Evolutionary conservation across 2,113 vertebrate species (phyloP).

Genomic region (Falcunculus frontatus): DNA sequence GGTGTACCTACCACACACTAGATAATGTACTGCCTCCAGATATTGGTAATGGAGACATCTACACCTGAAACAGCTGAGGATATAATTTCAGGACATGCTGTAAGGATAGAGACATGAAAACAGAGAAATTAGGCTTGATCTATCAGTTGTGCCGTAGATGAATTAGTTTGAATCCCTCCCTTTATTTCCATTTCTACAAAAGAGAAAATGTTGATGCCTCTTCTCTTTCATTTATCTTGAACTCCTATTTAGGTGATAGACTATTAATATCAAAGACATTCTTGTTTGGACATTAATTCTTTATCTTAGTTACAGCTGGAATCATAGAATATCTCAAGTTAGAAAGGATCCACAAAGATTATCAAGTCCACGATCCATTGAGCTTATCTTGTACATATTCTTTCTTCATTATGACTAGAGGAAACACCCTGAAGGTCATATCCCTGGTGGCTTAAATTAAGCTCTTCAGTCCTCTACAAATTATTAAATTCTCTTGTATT

Average conservation of each 20-base stretch:
- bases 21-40: background rate
- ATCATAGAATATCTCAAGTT: background rate
- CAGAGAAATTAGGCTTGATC: background rate
- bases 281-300: background rate
- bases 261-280: background rate
- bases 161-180: background rate
- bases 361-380: background rate
- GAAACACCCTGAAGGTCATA: background rate
- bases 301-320: background rate
- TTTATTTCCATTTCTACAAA: background rate
- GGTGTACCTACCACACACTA: background rate
- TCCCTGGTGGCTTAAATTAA: background rate
- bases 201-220: background rate
- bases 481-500: background rate
- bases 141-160: background rate
- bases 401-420: background rate
- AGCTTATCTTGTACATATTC: background rate
- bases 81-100: background rate
- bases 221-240: background rate
- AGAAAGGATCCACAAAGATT: background rate
- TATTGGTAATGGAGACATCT: background rate
- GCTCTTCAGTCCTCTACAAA: background rate
- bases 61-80: background rate
- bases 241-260: background rate
- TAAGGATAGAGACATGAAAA: background rate